Base-by-base conservation (phyloP, 92 coral and sea anemone species). In the Porites lobata region DNA sequence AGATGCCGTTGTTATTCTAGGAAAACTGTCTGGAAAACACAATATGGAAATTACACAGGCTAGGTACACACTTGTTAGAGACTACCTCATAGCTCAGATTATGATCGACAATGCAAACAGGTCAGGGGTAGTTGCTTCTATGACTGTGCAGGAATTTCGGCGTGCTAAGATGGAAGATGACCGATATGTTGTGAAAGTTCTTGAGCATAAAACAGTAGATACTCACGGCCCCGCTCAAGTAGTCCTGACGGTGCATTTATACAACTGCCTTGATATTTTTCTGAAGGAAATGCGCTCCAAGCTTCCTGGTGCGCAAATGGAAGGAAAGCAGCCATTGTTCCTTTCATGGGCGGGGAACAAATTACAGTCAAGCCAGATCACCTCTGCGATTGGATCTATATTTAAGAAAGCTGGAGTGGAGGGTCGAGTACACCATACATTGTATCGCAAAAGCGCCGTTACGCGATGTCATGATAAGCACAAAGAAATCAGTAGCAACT, bases 51-150 rank as follows among this genome's bases (percentile, higher is more conserved):
- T 81, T 14, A 81, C 53, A 6, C 86, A 52, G 73, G 66, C 76
- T 1, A 81, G 8, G 86, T 69, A 81, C 57, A 81, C 86, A 5
- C 86, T 81, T 1, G 77, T 81, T 8, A 81, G 86, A 29, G 91
- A 94, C 24, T 79, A 79, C 26, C 72, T 79, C 1, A 79, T 79
- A 85, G 84, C 83, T 47, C 78, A 54, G 61, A 88, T 95, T 6
- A 24, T 88, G 52, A 82, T 92, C 15, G 91, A 95, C 83, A 95
- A 92, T 77, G 96, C 88, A 0, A 90, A 90, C 64, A 89, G 93
- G 14, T 80, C 98, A 4, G 95, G 98, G 2, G 94, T 92, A 15
- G 87, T 90, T 1, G 88, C 96, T 19, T 75, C 76, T 77, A 94
- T 94, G 95, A 90, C 94, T 2, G 54, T 90, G 17, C 9, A 77